A percentile compares a stretch with the other conserved stretches of the same genome.
Evolutionary conservation across 2,797 vertebrate species (phyloP).

Genomic region (Cheirogaleus major): DNA sequence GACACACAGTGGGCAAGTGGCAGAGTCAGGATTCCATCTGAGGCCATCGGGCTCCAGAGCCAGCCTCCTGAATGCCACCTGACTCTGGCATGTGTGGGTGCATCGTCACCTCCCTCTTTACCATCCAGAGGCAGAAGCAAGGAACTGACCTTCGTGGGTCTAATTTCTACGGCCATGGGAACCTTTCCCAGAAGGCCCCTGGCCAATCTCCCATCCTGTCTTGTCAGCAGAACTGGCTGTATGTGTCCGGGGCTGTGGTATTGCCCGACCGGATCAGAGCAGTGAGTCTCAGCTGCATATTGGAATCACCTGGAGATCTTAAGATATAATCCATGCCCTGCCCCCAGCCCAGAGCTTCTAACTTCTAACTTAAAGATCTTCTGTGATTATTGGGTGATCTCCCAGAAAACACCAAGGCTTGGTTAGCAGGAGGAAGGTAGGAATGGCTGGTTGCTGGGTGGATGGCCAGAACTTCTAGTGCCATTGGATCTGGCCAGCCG

Average conservation of each 20-base stretch:
- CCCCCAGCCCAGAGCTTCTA: not conserved
- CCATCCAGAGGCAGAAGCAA: not conserved
- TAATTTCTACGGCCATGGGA: not conserved
- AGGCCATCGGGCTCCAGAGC: not conserved
- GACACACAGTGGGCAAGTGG: not conserved
- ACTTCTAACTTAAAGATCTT: not conserved
- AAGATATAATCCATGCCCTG: not conserved
- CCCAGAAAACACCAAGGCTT: no score
- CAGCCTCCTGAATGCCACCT: accelerated
- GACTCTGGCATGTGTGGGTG: accelerated
- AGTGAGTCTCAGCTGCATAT: not conserved
- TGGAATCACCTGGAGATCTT: not conserved
- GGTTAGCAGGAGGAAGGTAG: not conserved
- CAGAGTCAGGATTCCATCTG: not conserved
- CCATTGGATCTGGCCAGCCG: not conserved
- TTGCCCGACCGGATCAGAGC: not conserved
- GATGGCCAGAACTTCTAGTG: not conserved
- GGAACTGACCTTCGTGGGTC: not conserved
- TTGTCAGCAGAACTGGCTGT: not conserved
- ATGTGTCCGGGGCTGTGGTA: not conserved
- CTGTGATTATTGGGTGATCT: not conserved
- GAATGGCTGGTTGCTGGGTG: not conserved
- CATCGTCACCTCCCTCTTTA: not conserved
- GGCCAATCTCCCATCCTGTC: not conserved
- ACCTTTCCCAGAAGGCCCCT: not conserved